Conservation (phyloP, 1,140 invertebrate genomes). For the Drosophila arizonae region DNA sequence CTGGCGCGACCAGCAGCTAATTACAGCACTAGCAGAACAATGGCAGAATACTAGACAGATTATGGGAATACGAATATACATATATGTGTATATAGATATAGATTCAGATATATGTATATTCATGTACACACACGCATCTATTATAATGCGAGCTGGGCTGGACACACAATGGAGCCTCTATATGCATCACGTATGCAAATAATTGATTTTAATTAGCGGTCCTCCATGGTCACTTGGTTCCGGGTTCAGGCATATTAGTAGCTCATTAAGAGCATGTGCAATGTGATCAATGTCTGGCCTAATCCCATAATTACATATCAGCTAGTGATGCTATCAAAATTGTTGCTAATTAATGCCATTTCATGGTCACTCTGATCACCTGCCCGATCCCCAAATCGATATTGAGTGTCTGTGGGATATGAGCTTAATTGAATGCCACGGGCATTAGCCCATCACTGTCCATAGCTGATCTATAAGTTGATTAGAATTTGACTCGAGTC, state of each 20-base stretch:
- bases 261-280: not conserved
- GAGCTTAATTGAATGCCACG: no score
- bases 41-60: conserved; percentile 54
- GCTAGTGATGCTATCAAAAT: no score
- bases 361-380: no score
- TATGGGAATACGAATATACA: conserved; percentile 43
- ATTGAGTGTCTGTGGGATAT: no score
- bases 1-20: conserved; percentile 37
- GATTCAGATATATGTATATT: not conserved
- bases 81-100: not conserved
- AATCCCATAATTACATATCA: not conserved
- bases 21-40: conserved; percentile 43
- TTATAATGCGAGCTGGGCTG: not conserved
- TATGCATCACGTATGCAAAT: conserved; percentile 16
- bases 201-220: conserved; percentile 22
- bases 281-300: not conserved
- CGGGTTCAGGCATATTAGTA: conserved; percentile 4
- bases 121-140: conserved; percentile 21
- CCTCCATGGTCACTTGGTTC: conserved; percentile 25
- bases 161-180: conserved; percentile 3
- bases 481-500: no score
- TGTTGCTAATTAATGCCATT: no score
- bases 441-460: no score
- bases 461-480: no score
- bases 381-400: no score